A percentile compares a stretch with the other conserved stretches of the same genome.
These are phyloP conservation scores for Fistularia commersonii DNA, from an alignment of 2,797 vertebrate genomes.

Conservation along the genomic window DNA sequence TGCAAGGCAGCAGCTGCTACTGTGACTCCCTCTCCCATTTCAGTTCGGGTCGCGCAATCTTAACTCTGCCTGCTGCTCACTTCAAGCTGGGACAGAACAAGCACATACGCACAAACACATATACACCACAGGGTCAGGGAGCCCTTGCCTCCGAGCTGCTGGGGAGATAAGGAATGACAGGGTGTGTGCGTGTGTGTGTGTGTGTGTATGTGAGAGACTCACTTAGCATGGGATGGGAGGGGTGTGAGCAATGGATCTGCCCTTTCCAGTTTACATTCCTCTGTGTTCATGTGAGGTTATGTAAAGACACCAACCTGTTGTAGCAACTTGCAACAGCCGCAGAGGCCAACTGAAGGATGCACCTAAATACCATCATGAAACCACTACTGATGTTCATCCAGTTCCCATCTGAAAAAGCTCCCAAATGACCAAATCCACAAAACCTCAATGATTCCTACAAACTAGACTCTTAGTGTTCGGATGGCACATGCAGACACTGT, in stretches of 20 bases:
- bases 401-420: constrained; percentile 14
- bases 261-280: constrained; percentile 86
- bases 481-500: too few species aligned
- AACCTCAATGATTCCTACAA: constrained; percentile 5
- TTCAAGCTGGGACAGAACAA: constrained; percentile 26
- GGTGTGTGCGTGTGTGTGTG: constrained; percentile 50
- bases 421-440: neutral
- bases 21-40: constrained; percentile 71
- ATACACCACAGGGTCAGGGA: constrained; percentile 52
- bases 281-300: constrained; percentile 74
- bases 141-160: constrained; percentile 77
- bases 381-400: neutral
- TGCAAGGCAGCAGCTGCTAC: constrained; percentile 78
- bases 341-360: constrained; percentile 63
- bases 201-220: constrained; percentile 10
- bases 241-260: constrained; percentile 71
- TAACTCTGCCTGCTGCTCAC: constrained; percentile 55
- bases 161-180: constrained; percentile 68
- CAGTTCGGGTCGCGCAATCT: constrained; percentile 73
- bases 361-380: constrained; percentile 36
- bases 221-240: constrained; percentile 36
- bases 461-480: constrained; percentile 26
- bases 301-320: constrained; percentile 80
- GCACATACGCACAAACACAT: constrained; percentile 17
- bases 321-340: constrained; percentile 58